A percentile compares a stretch with the other conserved stretches of the same genome.
Conservation (phyloP, 2,113 vertebrate species). For the Ibidorhyncha struthersii region DNA sequence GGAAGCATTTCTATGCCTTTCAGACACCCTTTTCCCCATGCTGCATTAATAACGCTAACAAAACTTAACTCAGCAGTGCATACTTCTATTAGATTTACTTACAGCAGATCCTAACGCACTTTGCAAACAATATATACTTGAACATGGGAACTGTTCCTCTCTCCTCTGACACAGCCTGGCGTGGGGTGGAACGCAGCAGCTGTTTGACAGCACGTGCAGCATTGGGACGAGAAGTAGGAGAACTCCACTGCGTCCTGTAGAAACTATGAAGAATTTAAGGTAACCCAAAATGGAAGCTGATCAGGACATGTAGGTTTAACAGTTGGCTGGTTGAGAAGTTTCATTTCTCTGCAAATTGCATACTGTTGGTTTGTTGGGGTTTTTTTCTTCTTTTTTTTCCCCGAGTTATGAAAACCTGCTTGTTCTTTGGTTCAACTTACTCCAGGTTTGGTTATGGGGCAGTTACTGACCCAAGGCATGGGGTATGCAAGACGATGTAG, state of each 20-base stretch:
- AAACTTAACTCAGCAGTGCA: neutral
- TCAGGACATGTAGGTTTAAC: neutral
- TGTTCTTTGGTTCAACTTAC: accelerated
- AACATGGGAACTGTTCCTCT: neutral
- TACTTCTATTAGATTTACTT: neutral
- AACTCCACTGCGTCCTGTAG: neutral
- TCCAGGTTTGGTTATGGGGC: neutral
- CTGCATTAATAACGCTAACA: neutral
- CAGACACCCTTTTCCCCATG: neutral
- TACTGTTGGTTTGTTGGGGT: neutral
- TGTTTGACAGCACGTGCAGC: neutral
- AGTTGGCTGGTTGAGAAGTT: neutral
- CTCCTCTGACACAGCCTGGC: neutral
- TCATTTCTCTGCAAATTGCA: neutral
- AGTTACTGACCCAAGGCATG: neutral
- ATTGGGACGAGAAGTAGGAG: neutral
- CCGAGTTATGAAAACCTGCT: neutral
- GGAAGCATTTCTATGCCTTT: neutral
- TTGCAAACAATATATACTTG: neutral
- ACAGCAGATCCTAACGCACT: neutral
- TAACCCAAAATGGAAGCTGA: neutral
- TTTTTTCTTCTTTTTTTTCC: neutral
- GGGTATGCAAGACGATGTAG: neutral
- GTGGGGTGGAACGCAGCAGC: neutral
- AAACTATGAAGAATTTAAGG: neutral